A percentile compares a stretch with the other conserved stretches of the same genome.
phyloP scores from a whole-genome alignment of 2,113 vertebrate genomes.

The Vireo altiloquus region DNA sequence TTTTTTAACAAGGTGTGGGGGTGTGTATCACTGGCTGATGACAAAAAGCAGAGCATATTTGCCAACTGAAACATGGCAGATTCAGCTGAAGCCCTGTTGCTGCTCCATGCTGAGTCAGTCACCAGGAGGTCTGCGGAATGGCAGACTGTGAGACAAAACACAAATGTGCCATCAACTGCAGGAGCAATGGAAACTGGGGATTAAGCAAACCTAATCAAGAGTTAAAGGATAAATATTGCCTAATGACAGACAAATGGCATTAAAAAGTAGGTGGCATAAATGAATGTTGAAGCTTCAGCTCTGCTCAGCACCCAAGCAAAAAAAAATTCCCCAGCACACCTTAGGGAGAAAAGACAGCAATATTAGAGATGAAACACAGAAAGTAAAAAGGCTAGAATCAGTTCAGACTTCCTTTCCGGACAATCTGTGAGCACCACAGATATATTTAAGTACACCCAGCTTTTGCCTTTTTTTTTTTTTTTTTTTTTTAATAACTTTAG shows the following conservation, averaged over 20 bases:
- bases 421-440: neutral
- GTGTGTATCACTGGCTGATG: neutral
- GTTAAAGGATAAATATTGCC: neutral
- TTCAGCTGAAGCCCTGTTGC: neutral
- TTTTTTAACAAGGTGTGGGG: neutral
- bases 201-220: neutral
- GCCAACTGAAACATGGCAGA: neutral
- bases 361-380: neutral
- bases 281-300: neutral
- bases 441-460: neutral
- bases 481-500: neutral
- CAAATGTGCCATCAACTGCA: neutral
- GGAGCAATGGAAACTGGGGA: neutral
- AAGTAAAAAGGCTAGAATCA: neutral
- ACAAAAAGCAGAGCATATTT: neutral
- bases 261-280: neutral
- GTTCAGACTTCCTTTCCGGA: neutral
- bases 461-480: neutral
- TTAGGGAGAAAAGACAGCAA: neutral
- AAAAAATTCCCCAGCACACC: neutral
- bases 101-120: rapidly evolving
- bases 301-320: neutral
- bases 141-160: neutral
- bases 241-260: neutral
- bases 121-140: neutral